Evolutionary conservation across 1,140 invertebrate species (phyloP).

Genomic region (Halictus rubicundus): DNA sequence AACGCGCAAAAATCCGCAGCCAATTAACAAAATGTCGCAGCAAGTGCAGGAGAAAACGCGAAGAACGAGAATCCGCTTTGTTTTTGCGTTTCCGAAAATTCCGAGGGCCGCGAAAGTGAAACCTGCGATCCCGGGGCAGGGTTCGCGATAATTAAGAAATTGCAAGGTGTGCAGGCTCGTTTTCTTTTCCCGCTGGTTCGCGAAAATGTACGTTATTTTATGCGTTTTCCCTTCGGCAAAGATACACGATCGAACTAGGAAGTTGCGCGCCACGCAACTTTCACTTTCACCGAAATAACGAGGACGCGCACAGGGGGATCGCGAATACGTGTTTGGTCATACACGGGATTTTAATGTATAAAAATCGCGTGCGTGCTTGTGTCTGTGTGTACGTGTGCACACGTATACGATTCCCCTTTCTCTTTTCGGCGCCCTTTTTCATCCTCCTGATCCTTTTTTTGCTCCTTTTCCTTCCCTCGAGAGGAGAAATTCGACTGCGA

Average conservation of each 20-base stretch:
- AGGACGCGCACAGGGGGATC: slow-evolving; percentile 60
- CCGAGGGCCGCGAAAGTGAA: too few relatives aligned
- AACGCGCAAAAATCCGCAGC: too few relatives aligned
- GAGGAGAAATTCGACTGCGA: slow-evolving; percentile 54
- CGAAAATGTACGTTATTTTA: background rate
- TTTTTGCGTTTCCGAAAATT: too few relatives aligned
- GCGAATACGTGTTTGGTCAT: slow-evolving; percentile 37
- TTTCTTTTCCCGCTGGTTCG: background rate
- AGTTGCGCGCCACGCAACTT: slow-evolving; percentile 68
- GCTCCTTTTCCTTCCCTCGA: background rate
- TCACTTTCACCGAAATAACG: slow-evolving; percentile 77
- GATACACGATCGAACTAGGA: slow-evolving; percentile 56
- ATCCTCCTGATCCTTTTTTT: slow-evolving; percentile 3
- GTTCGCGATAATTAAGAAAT: too few relatives aligned
- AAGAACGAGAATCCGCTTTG: too few relatives aligned
- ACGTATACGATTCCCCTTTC: slow-evolving; percentile 32
- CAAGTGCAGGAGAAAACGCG: too few relatives aligned
- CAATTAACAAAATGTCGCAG: too few relatives aligned
- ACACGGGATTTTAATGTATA: slow-evolving; percentile 16
- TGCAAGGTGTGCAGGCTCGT: background rate
- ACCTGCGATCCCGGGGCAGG: too few relatives aligned
- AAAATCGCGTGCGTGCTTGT: background rate
- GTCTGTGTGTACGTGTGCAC: background rate
- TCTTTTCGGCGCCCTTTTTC: slow-evolving; percentile 58
- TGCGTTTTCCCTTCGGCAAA: slow-evolving; percentile 23